Conservation (phyloP, 2,797 vertebrate genomes). For the Furcifer pardalis region DNA sequence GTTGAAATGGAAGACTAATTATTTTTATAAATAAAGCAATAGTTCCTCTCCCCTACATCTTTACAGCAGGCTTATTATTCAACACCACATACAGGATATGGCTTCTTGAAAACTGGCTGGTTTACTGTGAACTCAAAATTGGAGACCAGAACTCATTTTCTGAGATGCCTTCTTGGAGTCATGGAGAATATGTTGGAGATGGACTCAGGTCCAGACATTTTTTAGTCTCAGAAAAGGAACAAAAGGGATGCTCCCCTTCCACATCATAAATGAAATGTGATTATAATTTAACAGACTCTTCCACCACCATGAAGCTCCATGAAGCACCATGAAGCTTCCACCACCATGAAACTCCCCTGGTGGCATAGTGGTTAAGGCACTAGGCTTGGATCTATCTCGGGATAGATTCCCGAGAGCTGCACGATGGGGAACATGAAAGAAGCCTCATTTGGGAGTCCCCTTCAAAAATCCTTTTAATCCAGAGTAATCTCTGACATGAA, state of each 20-base stretch:
- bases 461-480: no score
- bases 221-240: neutral
- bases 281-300: no score
- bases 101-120: neutral
- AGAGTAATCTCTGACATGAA: no score
- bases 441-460: no score
- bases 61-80: constrained; percentile 58
- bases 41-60: constrained; percentile 11
- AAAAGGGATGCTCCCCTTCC: neutral
- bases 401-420: no score
- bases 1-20: constrained; percentile 42
- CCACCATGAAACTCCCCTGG: no score
- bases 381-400: no score
- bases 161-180: neutral
- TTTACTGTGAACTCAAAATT: neutral
- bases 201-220: neutral
- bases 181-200: neutral
- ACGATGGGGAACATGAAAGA: no score
- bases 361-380: no score
- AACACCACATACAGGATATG: constrained; percentile 40
- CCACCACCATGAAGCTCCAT: no score
- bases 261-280: neutral
- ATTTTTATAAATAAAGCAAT: constrained; percentile 51
- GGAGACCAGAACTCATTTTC: neutral
- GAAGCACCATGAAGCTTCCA: no score